Base-by-base conservation (phyloP, 2,113 vertebrate genomes). In the Pterocles orientalis region DNA sequence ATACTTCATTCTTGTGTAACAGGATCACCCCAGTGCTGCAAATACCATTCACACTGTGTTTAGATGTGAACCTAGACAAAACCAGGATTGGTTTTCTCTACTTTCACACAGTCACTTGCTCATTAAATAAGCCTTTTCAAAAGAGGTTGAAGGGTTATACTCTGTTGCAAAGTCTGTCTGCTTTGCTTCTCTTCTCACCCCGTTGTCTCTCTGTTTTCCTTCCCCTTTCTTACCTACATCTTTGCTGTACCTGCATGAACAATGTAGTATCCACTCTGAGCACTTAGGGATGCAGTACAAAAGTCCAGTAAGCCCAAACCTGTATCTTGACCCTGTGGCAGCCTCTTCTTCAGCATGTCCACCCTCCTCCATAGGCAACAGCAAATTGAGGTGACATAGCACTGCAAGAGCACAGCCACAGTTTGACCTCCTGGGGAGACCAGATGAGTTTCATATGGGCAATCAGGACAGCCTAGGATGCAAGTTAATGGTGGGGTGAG, bases 371-470 rank as follows among this genome's bases (percentile, higher is more conserved):
- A 4, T 2, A 7, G 75, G 39, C 60, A 83, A 2, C 10, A 17
- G n/a, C 48, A 14, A 20, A 19, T 28, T n/a, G 56, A 61, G 45
- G 3, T 61, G 18, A 10, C 25, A 7, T 4, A 24, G 25, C 25
- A 4, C 29, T 70, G 15, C 56, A 54, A 26, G 58, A 45, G 56
- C 0, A 0, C 45, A 68, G 47, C 34, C 51, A 12, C n/a, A 15
- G 19, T 28, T 25, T 10, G 15, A 28, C 26, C 66, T 60, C 19
- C 31, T 51, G 60, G 25, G 29, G 33, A 58, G 60, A 64, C 6
- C 15, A 6, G 0, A 2, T 17, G 39, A 17, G 10, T 56, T 80
- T 69, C 45, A 9, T n/a, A 1, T 36, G 9, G 60, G 31, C 17
- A 24, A 25, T 24, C 31, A 54, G 25, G 7, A 23, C 66, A 61